Percentiles rank a stretch among this genome's conserved stretches.
phyloP scores from a whole-genome alignment of 1,140 invertebrate species.

The Sinella curviseta region DNA sequence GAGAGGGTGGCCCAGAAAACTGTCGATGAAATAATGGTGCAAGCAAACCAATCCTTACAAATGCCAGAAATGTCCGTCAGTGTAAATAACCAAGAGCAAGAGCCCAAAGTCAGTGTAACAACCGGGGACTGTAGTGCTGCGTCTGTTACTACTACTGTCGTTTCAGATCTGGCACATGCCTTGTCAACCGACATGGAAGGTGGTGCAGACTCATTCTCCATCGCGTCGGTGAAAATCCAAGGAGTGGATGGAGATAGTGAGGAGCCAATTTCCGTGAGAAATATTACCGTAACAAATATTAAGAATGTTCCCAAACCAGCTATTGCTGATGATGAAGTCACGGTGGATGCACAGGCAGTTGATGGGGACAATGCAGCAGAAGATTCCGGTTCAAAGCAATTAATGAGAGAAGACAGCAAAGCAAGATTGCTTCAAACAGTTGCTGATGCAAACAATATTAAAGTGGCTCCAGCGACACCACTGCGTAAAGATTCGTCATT shows the following conservation, averaged over 20 bases:
- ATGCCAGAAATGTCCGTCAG: not conserved
- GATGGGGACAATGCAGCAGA: not conserved
- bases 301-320: conserved; percentile 16
- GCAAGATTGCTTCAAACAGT: conserved; percentile 45
- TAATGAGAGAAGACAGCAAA: conserved; percentile 45
- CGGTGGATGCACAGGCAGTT: not conserved
- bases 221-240: conserved; percentile 17
- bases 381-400: conserved; percentile 10
- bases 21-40: conserved; percentile 41
- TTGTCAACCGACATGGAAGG: conserved; percentile 6
- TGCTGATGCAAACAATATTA: conserved; percentile 48
- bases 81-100: not conserved
- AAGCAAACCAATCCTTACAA: not conserved
- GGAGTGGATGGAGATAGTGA: conserved; percentile 21
- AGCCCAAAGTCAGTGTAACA: not conserved
- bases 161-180: conserved; percentile 9
- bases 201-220: conserved; percentile 19
- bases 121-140: conserved; percentile 13
- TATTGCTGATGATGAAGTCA: not conserved
- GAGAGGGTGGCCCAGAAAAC: conserved; percentile 41
- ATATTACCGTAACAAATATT: conserved; percentile 39
- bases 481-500: conserved; percentile 16
- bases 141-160: conserved; percentile 7
- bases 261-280: conserved; percentile 14
- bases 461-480: conserved; percentile 34